phyloP scores from a whole-genome alignment of 1,140 invertebrate species.

The Drosophila varians region DNA sequence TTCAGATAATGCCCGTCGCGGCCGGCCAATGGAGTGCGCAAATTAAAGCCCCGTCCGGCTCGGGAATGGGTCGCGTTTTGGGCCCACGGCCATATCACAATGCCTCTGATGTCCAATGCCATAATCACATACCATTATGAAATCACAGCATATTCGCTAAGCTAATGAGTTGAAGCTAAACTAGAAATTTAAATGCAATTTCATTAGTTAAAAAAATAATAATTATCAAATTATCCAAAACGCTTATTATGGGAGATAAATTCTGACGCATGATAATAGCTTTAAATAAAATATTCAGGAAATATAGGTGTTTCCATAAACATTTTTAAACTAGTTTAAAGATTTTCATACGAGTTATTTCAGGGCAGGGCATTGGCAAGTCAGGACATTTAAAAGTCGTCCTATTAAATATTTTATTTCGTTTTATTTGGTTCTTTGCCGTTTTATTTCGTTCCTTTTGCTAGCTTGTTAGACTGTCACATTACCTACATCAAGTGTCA shows the following conservation, averaged over 20 bases:
- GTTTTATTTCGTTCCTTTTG: conserved; percentile 31
- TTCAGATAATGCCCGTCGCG: conserved; percentile 69
- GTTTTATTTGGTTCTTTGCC: conserved; percentile 42
- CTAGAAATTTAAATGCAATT: not conserved
- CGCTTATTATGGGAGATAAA: not conserved
- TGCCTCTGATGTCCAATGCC: conserved; percentile 5
- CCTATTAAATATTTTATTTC: conserved; percentile 27
- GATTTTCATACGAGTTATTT: too few relatives aligned
- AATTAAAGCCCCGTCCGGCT: conserved; percentile 58
- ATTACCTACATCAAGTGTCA: conserved; percentile 77
- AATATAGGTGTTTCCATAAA: too few relatives aligned
- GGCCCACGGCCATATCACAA: not conserved
- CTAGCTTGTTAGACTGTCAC: conserved; percentile 67
- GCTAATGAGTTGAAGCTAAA: not conserved
- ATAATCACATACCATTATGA: not conserved
- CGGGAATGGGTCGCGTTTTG: conserved; percentile 5
- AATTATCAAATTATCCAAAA: not conserved
- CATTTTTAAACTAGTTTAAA: too few relatives aligned
- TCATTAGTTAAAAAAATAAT: not conserved
- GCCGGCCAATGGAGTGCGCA: conserved; percentile 47
- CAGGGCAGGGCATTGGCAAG: conserved; percentile 23
- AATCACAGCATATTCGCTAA: not conserved
- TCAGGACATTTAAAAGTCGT: not conserved
- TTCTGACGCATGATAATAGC: too few relatives aligned
- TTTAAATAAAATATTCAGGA: not conserved